Conservation (phyloP, 2,888 invertebrate species). For the Sarcophaga caerulescens region DNA sequence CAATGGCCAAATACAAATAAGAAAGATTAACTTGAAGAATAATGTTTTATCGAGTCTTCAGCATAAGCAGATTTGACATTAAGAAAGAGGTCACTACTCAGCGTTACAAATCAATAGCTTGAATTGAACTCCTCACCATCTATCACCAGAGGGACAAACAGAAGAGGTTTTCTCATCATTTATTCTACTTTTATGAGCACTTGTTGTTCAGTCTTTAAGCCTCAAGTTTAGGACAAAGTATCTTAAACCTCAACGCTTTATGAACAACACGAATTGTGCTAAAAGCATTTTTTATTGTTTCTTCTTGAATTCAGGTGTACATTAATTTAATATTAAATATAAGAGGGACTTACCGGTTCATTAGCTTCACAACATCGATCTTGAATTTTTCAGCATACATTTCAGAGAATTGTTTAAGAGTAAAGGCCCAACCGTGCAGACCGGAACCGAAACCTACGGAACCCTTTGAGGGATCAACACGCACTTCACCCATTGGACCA, state of each 20-base stretch:
- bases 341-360: conserved; percentile 86
- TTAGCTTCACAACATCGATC: conserved; percentile 97
- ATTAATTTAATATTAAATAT: neutral
- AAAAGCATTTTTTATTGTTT: conserved; percentile 74
- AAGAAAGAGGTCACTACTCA: conserved; percentile 90
- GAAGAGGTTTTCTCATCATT: conserved; percentile 68
- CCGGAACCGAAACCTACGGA: conserved; percentile 99
- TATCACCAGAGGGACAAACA: conserved; percentile 20
- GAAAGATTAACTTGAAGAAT: neutral
- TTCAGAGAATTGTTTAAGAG: conserved; percentile 99
- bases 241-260: conserved; percentile 68
- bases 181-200: conserved; percentile 87
- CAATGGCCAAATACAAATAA: neutral
- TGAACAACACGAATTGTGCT: conserved; percentile 80
- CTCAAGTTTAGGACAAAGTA: conserved; percentile 61
- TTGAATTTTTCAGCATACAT: conserved; percentile 99
- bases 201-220: conserved; percentile 81
- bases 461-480: conserved; percentile 98
- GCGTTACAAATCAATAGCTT: conserved; percentile 83
- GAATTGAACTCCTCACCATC: conserved; percentile 64
- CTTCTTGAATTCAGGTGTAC: neutral
- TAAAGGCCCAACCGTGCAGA: conserved; percentile 99
- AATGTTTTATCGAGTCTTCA: conserved; percentile 79
- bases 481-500: conserved; percentile 99
- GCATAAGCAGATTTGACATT: conserved; percentile 88